Percentiles rank a stretch among this genome's conserved stretches.
Conservation (phyloP, 2,113 vertebrate genomes). For the Taxidea taxus region DNA sequence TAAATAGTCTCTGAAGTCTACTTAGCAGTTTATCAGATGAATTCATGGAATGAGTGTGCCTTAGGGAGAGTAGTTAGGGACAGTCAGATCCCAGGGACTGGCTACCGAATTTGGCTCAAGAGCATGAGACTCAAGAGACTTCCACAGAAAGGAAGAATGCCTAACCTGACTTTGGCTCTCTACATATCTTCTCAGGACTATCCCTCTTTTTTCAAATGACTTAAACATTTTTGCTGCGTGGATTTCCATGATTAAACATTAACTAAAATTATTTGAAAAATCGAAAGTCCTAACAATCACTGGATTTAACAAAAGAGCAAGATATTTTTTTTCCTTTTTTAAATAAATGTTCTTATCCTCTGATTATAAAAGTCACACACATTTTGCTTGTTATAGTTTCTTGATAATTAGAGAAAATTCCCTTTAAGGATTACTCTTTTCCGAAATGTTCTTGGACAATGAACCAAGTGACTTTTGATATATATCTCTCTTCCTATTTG, state of each 20-base stretch:
- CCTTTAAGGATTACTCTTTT: not conserved
- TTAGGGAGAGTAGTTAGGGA: not conserved
- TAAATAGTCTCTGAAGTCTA: not conserved
- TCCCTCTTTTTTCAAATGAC: not conserved
- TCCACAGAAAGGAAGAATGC: not conserved
- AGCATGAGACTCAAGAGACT: not conserved
- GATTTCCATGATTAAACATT: conserved; percentile 44
- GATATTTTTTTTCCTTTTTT: not conserved
- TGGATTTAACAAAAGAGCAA: not conserved
- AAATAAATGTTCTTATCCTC: conserved; percentile 12
- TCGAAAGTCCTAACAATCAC: conserved; percentile 1
- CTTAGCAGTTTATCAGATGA: not conserved
- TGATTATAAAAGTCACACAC: not conserved
- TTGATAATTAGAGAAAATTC: not conserved
- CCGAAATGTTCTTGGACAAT: not conserved
- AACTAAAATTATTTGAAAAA: conserved; percentile 8
- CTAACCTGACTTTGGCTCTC: not conserved
- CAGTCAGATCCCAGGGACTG: not conserved
- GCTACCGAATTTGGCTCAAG: not conserved
- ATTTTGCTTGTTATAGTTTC: not conserved
- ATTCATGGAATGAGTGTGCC: not conserved
- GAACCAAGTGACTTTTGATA: not conserved
- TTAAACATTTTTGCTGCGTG: conserved; percentile 16
- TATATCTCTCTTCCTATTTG: not conserved
- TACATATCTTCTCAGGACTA: not conserved